phyloP scores from a whole-genome alignment of 2,888 invertebrate species.

The Rugalucina vietnamica region DNA sequence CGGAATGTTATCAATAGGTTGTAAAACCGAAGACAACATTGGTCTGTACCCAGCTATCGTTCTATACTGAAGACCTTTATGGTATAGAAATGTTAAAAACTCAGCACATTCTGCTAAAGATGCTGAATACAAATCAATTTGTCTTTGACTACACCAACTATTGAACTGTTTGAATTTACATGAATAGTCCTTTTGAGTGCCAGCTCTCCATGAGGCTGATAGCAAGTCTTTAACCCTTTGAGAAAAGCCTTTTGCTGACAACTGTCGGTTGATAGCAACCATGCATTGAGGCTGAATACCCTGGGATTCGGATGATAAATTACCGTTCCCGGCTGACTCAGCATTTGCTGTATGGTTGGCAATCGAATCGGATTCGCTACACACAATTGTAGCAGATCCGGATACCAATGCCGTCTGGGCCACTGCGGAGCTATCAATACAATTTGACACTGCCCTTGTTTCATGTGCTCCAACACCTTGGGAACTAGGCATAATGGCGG shows the following conservation, averaged over 20 bases:
- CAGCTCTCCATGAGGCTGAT: constrained; percentile 21
- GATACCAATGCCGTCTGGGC: constrained; percentile 36
- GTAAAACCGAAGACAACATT: constrained; percentile 34
- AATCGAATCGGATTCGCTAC: constrained; percentile 23
- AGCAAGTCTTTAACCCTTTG: constrained; percentile 13
- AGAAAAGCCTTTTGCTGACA: constrained; percentile 11
- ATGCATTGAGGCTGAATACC: constrained; percentile 36
- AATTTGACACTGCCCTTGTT: constrained; percentile 26
- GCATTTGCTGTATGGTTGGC: neutral
- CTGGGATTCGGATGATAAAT: constrained; percentile 24
- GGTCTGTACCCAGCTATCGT: constrained; percentile 32
- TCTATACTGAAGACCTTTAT: constrained; percentile 30
- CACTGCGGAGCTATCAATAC: constrained; percentile 39
- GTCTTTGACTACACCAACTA: neutral
- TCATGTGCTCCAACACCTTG: constrained; percentile 23
- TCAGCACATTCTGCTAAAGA: constrained; percentile 34
- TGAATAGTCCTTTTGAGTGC: constrained; percentile 33
- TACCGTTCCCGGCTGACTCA: constrained; percentile 2
- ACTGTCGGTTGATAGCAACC: constrained; percentile 39
- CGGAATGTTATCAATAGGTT: constrained; percentile 25
- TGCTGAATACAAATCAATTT: too few relatives aligned
- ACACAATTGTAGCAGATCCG: constrained; percentile 21
- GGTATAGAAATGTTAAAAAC: constrained; percentile 25
- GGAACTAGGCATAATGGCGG: constrained; percentile 39
- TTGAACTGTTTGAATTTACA: neutral